Evolutionary conservation across 1,140 invertebrate species (phyloP), one percentile per base, ranked within the genome.

Genomic region (Nephotettix cincticeps): DNA sequence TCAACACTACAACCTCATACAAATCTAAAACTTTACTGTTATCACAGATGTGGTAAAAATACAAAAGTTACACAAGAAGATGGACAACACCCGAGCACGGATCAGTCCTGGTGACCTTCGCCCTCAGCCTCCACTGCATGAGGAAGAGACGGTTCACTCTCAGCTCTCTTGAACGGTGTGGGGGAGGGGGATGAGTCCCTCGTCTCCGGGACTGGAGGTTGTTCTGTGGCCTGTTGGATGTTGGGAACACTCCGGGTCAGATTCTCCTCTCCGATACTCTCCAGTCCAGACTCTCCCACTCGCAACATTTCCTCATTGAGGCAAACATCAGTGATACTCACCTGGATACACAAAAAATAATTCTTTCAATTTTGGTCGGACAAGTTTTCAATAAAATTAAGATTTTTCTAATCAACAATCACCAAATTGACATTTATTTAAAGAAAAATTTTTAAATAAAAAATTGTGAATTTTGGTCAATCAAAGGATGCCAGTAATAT

Each of bases 221-320:
- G 69, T 14, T 69, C 45, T 43, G 21, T 27, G 47, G 78, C 73
- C 40, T 79, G 76, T 69, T 80, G 71, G 6, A 83, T 73, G 71
- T 83, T 81, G 0, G 82, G 82, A 45, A 80, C 79, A 68, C 80
- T 82, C 14, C 80, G 76, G 11, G 78, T 79, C 36, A 82, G 47
- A 32, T 32, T 58, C 23, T 74, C 73, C 1, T 79, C 82, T 27
- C 80, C 3, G 80, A 83, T 69, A 80, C 82, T 69, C 80, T 84
- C 71, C 80, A 79, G 66, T n/a, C n/a, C n/a, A n/a, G n/a, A n/a
- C n/a, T n/a, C n/a, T n/a, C 83, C 80, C 1, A 79, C 78, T 73
- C 83, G 84, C 2, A 89, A 75, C 69, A 92, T 81, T 72, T 89
- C 87, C 75, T 93, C 91, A 77, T 93, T 92, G 1, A 93, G 81